Percentiles rank a stretch among this genome's conserved stretches.
Conservation (phyloP, 2,113 vertebrate genomes). For the Morone chrysops region DNA sequence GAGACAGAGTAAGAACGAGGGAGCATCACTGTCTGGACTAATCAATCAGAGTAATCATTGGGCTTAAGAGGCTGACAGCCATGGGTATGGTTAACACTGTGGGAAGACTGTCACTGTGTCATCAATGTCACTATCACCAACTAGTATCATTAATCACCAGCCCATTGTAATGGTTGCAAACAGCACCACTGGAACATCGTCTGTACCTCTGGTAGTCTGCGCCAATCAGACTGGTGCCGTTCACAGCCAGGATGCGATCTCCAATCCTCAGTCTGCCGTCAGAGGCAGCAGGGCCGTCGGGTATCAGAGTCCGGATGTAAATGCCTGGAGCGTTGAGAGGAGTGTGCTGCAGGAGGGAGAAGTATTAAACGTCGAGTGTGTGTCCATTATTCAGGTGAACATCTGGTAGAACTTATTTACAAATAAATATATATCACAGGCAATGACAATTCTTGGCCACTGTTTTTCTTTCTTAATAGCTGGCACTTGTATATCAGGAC, state of each 20-base stretch:
- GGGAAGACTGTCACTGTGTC: conserved; percentile 6
- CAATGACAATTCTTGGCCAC: background rate
- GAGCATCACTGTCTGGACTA: conserved; percentile 32
- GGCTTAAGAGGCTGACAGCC: conserved; percentile 36
- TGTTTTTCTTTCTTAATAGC: background rate
- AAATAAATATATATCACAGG: background rate
- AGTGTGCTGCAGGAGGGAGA: conserved; percentile 88
- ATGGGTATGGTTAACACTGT: conserved; percentile 21
- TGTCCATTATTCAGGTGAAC: background rate
- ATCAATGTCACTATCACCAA: conserved; percentile 24
- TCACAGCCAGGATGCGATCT: conserved; percentile 95
- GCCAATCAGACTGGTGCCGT: conserved; percentile 92
- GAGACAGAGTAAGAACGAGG: conserved; percentile 41
- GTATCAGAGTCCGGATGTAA: conserved; percentile 95
- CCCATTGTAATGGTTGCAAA: background rate
- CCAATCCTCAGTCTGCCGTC: conserved; percentile 92
- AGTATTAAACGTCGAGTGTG: background rate
- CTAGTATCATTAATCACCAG: conserved; percentile 22
- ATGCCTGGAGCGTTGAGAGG: conserved; percentile 91
- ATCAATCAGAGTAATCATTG: conserved; percentile 60
- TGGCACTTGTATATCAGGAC: background rate
- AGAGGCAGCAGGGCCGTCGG: conserved; percentile 89
- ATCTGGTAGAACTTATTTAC: background rate
- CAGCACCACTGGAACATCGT: background rate
- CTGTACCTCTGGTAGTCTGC: conserved; percentile 93